Evolutionary conservation across 2,888 invertebrate species (phyloP).

Genomic region (Apoderus coryli): DNA sequence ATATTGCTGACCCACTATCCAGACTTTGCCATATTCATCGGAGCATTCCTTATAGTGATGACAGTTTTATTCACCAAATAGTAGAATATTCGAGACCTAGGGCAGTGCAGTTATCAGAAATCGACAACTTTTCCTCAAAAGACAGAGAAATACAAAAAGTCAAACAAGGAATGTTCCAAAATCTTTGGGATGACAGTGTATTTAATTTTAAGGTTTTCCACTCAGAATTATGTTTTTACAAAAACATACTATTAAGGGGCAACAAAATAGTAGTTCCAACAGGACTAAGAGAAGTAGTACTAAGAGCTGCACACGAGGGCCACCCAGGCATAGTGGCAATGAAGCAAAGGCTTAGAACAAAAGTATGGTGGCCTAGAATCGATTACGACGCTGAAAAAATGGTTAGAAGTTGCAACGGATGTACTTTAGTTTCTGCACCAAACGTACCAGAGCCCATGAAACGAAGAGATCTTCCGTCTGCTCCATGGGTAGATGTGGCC

Average conservation of each 20-base stretch:
- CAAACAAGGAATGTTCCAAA: slow-evolving; percentile 1
- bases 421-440: slow-evolving; percentile 13
- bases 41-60: neutral
- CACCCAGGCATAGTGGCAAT: too few species aligned
- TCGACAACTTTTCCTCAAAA: neutral
- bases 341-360: too few species aligned
- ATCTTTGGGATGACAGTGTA: slow-evolving; percentile 3
- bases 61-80: too few species aligned
- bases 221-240: neutral
- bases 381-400: slow-evolving; percentile 21
- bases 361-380: too few species aligned
- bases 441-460: slow-evolving; percentile 13
- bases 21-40: too few species aligned
- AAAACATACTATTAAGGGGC: slow-evolving; percentile 1
- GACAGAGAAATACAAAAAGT: slow-evolving; percentile 1
- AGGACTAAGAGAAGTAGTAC: slow-evolving; percentile 12
- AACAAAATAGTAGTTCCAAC: slow-evolving; percentile 12
- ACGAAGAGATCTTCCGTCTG: slow-evolving; percentile 10
- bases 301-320: slow-evolving; percentile 23
- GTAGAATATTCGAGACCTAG: slow-evolving; percentile 2
- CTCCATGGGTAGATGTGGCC: slow-evolving; percentile 15
- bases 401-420: slow-evolving; percentile 14
- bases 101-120: slow-evolving; percentile 2
- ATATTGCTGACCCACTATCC: slow-evolving; percentile 15
- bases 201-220: neutral